Percentiles rank a stretch among this genome's conserved stretches.
Evolutionary conservation across 2,888 invertebrate genomes (phyloP).

Genomic region (Acheta domesticus): DNA sequence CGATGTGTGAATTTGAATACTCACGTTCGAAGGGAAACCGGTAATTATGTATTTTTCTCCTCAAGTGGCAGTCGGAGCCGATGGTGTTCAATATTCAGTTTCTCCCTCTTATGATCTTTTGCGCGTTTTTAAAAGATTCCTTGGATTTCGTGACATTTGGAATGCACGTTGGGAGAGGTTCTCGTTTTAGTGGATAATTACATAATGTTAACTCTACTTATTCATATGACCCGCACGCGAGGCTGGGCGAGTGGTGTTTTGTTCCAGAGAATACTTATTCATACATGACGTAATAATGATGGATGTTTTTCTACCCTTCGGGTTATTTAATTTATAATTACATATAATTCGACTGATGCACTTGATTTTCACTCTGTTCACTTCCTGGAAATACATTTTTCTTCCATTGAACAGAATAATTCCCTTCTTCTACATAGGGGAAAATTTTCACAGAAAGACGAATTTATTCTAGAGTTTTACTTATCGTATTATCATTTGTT

Average conservation of each 20-base stretch:
- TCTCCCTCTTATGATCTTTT: neutral
- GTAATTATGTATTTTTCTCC: neutral
- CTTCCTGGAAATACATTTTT: too few species aligned
- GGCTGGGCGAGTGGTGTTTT: neutral
- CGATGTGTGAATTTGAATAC: neutral
- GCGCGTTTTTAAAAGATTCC: neutral
- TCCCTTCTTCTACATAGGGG: too few species aligned
- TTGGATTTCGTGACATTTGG: constrained; percentile 6
- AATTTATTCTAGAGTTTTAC: too few species aligned
- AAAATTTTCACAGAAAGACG: too few species aligned
- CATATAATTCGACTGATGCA: too few species aligned
- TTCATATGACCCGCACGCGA: neutral
- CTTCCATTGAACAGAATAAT: too few species aligned
- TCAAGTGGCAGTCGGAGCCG: too few species aligned
- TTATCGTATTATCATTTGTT: too few species aligned
- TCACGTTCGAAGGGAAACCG: neutral
- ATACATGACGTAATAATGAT: neutral
- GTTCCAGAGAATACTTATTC: neutral
- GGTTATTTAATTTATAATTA: too few species aligned
- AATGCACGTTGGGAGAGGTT: neutral
- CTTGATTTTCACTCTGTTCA: too few species aligned
- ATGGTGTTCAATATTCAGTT: neutral
- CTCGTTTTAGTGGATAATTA: neutral
- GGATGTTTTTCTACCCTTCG: neutral
- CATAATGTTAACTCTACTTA: neutral